Percentiles rank a stretch among this genome's conserved stretches.
Conservation (phyloP, 2,888 invertebrate genomes). For the Lamellibrachia columna region DNA sequence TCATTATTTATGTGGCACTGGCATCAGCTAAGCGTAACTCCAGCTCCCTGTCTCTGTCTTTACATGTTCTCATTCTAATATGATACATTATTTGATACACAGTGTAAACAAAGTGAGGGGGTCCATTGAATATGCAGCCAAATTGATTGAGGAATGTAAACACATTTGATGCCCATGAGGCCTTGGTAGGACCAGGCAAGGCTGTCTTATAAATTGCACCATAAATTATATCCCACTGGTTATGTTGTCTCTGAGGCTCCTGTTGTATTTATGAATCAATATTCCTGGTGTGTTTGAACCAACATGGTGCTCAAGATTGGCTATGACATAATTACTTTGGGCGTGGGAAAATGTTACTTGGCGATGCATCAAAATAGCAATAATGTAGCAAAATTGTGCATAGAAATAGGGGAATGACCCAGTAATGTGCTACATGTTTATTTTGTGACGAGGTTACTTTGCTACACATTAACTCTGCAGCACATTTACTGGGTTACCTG, state of each 20-base stretch:
- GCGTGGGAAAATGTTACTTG: neutral
- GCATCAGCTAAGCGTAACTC: neutral
- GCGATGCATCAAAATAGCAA: neutral
- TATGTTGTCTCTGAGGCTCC: neutral
- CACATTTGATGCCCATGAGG: neutral
- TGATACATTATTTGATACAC: neutral
- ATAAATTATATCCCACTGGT: neutral
- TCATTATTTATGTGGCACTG: neutral
- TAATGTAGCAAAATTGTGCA: constrained; percentile 11
- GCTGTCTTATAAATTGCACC: neutral
- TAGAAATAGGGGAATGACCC: neutral
- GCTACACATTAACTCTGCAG: neutral
- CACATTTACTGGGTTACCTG: neutral
- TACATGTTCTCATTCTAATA: neutral
- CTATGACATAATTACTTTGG: neutral
- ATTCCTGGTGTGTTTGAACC: neutral
- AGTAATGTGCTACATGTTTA: neutral
- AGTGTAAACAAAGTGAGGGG: neutral
- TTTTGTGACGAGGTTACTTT: neutral
- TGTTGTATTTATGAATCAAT: neutral
- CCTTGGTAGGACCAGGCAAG: neutral
- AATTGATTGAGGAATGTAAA: neutral
- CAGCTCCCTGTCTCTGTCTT: neutral
- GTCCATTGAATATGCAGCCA: neutral
- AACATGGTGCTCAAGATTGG: constrained; percentile 2